Evolutionary conservation across 2,797 vertebrate genomes (phyloP).

Genomic region (Tolypeutes matacus): DNA sequence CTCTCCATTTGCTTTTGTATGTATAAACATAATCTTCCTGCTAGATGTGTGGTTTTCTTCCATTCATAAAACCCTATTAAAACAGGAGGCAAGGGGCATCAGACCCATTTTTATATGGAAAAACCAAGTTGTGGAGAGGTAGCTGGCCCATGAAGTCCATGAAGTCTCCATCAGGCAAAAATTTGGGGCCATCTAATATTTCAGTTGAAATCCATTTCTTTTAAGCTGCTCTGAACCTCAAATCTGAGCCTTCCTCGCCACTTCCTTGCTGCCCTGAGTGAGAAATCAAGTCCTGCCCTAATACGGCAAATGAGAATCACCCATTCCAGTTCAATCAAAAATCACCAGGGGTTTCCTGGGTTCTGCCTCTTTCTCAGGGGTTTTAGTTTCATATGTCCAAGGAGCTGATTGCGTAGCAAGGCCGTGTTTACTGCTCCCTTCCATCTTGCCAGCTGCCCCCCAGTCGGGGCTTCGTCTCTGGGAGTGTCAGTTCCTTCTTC

Average conservation of each 20-base stretch:
- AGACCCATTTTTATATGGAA: background rate
- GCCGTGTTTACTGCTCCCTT: fast-evolving
- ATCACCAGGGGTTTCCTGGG: background rate
- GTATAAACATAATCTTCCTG: background rate
- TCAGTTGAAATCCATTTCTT: background rate
- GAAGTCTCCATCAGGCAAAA: background rate
- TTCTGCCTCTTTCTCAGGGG: background rate
- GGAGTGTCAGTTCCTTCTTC: background rate
- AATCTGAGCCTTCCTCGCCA: fast-evolving
- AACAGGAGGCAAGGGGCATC: background rate
- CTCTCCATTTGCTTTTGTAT: background rate
- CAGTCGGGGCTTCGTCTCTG: background rate
- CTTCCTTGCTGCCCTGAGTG: background rate
- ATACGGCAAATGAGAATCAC: background rate
- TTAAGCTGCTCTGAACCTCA: background rate
- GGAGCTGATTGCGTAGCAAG: background rate
- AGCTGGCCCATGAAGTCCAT: fast-evolving
- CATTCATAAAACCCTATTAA: background rate
- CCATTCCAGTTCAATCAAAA: background rate
- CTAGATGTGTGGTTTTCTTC: too few species aligned
- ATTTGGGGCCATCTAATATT: fast-evolving
- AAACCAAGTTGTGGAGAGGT: background rate
- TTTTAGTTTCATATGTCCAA: background rate
- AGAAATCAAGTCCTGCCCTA: background rate
- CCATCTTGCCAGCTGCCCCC: background rate